Percentiles rank a stretch among this genome's conserved stretches.
phyloP scores from a whole-genome alignment of 2,113 vertebrate species.

The Sceloporus undulatus region DNA sequence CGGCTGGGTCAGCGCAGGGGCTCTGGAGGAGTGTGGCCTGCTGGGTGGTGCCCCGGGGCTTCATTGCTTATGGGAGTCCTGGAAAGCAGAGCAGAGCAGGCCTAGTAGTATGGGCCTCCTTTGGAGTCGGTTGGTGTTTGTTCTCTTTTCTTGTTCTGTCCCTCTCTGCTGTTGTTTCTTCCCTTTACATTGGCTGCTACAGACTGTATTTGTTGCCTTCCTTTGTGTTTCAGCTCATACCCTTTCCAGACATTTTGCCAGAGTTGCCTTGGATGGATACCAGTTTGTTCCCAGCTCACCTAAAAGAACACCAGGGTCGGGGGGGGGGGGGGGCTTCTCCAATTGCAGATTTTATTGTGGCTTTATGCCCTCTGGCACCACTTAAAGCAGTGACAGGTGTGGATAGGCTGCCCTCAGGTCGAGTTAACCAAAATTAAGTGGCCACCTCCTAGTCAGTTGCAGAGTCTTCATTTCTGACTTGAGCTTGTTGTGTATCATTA shows the following conservation, averaged over 20 bases:
- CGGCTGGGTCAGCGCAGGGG: neutral
- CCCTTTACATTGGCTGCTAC: constrained; percentile 72
- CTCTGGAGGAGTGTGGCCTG: too few species aligned
- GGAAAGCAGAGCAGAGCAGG: too few species aligned
- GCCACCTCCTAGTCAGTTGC: constrained; percentile 56
- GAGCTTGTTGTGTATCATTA: constrained; percentile 80
- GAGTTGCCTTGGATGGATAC: constrained; percentile 33
- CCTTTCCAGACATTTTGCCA: constrained; percentile 79
- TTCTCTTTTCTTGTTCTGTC: constrained; percentile 63
- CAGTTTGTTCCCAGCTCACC: constrained; percentile 74
- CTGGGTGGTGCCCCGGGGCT: too few species aligned
- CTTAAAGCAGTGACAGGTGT: constrained; percentile 61
- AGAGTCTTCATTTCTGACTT: constrained; percentile 57
- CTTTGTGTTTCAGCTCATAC: constrained; percentile 74
- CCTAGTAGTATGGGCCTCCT: too few species aligned
- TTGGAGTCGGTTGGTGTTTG: constrained; percentile 47
- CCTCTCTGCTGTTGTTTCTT: constrained; percentile 72
- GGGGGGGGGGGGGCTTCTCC: neutral
- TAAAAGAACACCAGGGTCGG: constrained; percentile 48
- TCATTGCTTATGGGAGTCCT: too few species aligned
- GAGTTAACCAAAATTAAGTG: constrained; percentile 61
- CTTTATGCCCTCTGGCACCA: constrained; percentile 70
- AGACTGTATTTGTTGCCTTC: constrained; percentile 73
- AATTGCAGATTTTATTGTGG: constrained; percentile 36
- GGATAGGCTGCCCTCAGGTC: constrained; percentile 67